Conservation (phyloP, 2,113 vertebrate species). For the Notothenia coriiceps region DNA sequence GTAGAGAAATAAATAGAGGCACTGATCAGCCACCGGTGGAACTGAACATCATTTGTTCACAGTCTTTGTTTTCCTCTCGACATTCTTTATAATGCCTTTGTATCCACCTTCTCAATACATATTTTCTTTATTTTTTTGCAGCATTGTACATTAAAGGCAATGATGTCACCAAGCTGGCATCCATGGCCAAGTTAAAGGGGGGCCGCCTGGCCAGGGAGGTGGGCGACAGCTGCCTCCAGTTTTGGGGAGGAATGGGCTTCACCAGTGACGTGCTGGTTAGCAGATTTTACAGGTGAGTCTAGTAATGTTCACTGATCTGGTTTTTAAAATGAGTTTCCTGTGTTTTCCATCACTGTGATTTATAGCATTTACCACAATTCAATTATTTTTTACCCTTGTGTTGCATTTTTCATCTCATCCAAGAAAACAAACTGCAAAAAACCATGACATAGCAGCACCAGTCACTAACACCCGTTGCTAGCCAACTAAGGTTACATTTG, state of each 20-base stretch:
- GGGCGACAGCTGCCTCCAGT: conserved; percentile 90
- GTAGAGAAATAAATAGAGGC: conserved; percentile 2
- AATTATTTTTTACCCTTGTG: not conserved
- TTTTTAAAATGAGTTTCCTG: not conserved
- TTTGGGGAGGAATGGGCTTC: conserved; percentile 93
- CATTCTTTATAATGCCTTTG: not conserved
- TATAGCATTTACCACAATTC: not conserved
- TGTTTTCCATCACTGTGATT: not conserved
- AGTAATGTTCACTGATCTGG: not conserved
- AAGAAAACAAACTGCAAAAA: not conserved
- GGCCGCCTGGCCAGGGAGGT: conserved; percentile 87
- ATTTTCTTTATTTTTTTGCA: conserved; percentile 52
- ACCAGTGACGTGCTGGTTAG: conserved; percentile 90
- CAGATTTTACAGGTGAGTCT: conserved; percentile 89
- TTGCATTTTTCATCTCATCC: not conserved
- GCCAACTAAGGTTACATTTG: conserved; percentile 9
- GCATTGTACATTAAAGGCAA: conserved; percentile 87
- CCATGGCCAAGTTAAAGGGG: conserved; percentile 91
- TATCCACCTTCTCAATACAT: not conserved
- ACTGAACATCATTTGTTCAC: not conserved
- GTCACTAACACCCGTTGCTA: not conserved
- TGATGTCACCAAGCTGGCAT: conserved; percentile 90
- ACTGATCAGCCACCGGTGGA: conserved; percentile 12
- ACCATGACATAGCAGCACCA: not conserved
- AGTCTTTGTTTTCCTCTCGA: not conserved